These are phyloP conservation scores for Bryconaethiops microstoma DNA, from an alignment of 2,797 vertebrate genomes.

Conservation along the genomic window DNA sequence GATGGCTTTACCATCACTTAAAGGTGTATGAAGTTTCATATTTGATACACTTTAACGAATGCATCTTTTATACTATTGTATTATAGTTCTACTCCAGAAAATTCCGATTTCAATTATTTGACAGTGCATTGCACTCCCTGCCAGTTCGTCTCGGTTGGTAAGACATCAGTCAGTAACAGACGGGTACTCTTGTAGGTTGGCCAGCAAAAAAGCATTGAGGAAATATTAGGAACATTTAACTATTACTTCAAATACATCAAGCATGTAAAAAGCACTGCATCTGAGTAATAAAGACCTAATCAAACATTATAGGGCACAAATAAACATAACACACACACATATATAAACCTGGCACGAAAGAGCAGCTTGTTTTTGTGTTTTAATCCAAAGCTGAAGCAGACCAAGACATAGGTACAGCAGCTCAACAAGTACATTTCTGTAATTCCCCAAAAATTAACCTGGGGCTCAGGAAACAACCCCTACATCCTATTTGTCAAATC, in stretches of 20 bases:
- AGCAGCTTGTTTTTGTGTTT: constrained; percentile 64
- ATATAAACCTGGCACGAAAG: constrained; percentile 12
- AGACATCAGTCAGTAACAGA: too few species aligned
- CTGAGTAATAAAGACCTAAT: neutral
- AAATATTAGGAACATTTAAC: neutral
- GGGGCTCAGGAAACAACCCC: constrained; percentile 22
- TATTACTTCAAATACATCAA: neutral
- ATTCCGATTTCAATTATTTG: too few species aligned
- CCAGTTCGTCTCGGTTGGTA: too few species aligned
- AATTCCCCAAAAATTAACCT: constrained; percentile 44
- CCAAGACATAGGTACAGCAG: constrained; percentile 71
- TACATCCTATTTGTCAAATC: constrained; percentile 15
- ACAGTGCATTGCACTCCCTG: too few species aligned
- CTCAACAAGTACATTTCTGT: constrained; percentile 64
- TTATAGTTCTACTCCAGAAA: too few species aligned
- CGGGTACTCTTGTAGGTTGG: too few species aligned
- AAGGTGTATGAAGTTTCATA: too few species aligned
- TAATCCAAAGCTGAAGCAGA: constrained; percentile 80
- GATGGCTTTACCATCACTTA: too few species aligned
- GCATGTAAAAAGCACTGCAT: neutral
- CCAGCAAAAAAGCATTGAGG: neutral
- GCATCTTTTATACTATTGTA: too few species aligned
- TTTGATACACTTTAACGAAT: too few species aligned
- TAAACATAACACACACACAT: neutral
- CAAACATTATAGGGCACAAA: neutral